phyloP scores from a whole-genome alignment of 1,140 invertebrate species.

The Lineus longissimus region DNA sequence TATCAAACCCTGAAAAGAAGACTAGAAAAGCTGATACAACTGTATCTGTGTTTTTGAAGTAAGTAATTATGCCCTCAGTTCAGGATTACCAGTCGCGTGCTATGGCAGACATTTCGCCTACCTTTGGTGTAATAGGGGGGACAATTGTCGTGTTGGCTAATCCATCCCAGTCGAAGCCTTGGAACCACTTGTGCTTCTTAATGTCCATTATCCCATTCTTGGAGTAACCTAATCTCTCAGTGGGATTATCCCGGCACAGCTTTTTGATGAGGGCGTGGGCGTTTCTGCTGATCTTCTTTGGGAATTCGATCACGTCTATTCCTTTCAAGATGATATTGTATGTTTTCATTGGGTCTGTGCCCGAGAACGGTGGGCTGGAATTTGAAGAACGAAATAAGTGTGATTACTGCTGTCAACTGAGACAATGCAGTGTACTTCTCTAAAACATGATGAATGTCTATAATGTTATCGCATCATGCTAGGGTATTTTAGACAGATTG shows the following conservation, averaged over 20 bases:
- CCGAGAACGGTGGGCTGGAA: conserved; percentile 88
- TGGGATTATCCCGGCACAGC: conserved; percentile 49
- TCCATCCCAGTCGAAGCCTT: conserved; percentile 99
- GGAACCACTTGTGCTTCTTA: conserved; percentile 76
- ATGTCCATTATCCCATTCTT: conserved; percentile 52
- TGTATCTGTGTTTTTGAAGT: too few relatives aligned
- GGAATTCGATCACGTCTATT: conserved; percentile 79
- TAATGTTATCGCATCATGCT: too few relatives aligned
- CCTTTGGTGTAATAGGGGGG: conserved; percentile 47
- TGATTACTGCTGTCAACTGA: background rate
- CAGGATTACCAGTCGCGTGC: too few relatives aligned
- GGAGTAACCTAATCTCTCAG: conserved; percentile 49
- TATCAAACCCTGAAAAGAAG: too few relatives aligned
- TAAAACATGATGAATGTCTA: too few relatives aligned
- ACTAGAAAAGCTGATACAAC: too few relatives aligned
- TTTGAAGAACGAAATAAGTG: conserved; percentile 10
- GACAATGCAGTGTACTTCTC: too few relatives aligned
- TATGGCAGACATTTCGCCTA: too few relatives aligned
- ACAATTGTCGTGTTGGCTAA: conserved; percentile 58
- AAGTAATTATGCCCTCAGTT: too few relatives aligned
- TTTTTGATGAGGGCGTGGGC: conserved; percentile 54
- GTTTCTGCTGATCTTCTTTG: conserved; percentile 49
- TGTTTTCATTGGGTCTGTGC: conserved; percentile 97
- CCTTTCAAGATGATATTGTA: conserved; percentile 99
- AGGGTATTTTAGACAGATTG: too few relatives aligned